Percentiles rank a stretch among this genome's conserved stretches.
phyloP scores from a whole-genome alignment of 1,140 invertebrate species.

The Brachionus asplanchnoidis region DNA sequence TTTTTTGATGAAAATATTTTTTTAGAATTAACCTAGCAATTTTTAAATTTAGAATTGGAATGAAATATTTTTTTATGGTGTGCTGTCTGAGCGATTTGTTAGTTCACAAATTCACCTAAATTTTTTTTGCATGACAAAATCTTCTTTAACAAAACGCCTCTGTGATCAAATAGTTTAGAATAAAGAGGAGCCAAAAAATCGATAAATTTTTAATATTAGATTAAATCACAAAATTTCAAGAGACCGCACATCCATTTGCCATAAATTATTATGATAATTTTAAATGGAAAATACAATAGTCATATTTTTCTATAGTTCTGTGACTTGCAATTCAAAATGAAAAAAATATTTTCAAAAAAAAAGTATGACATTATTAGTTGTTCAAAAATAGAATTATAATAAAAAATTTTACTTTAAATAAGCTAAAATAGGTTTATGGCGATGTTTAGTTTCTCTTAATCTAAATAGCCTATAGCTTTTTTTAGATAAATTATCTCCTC shows the following conservation, averaged over 20 bases:
- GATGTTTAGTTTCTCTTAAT: not conserved
- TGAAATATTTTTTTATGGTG: not conserved
- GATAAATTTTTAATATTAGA: not conserved
- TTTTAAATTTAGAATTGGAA: not conserved
- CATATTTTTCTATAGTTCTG: not conserved
- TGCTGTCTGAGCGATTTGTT: not conserved
- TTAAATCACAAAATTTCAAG: not conserved
- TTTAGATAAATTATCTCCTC: not conserved
- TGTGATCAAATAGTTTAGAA: not conserved
- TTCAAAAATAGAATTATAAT: not conserved
- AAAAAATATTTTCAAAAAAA: not conserved
- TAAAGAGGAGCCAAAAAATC: not conserved
- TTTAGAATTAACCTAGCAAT: not conserved
- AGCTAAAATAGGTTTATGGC: not conserved
- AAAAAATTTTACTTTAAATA: not conserved
- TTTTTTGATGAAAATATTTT: not conserved
- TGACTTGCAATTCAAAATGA: not conserved
- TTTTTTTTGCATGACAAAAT: not conserved
- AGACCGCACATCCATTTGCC: not conserved
- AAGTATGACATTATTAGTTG: not conserved
- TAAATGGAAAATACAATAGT: not conserved
- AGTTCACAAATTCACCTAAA: not conserved
- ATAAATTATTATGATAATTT: slow-evolving; percentile 1
- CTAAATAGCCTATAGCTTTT: not conserved
- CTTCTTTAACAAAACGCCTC: not conserved